Base-by-base conservation (phyloP, 2,888 invertebrate genomes). In the Carpatolechia fugitivella region DNA sequence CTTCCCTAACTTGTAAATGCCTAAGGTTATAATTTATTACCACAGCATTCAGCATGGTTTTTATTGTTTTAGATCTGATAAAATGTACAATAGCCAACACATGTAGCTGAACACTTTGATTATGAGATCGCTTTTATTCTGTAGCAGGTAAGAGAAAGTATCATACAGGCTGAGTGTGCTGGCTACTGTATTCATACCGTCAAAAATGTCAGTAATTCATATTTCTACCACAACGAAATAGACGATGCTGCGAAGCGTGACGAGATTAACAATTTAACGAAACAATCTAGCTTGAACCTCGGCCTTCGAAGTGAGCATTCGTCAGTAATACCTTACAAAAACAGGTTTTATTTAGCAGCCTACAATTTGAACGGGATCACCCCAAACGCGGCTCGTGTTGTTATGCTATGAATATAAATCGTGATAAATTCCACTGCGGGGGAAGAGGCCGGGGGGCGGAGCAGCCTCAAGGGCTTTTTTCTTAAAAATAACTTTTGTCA, bases 391-490 rank as follows among this genome's bases (percentile, higher is more conserved):
- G 79, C 80, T 85, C 82, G 84, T 88, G 89, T 87, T 89, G 86
- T 85, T 88, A 89, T 87, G 82, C 87, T 83, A 90, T 90, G 90
- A 90, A 90, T 90, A 90, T 91, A 92, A 92, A 91, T 92, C 90
- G 91, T 91, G 91, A 91, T 91, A 91, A 91, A 92, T 91, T 91
- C 90, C 87, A 82, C 79, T 76, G 76, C 62, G 57, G 62, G 69
- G 69, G 57, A 52, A 55, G 70, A 68, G 67, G 70, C 70, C 74
- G 72, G 63, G 72, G 70, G 68, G 69, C 63, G 71, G 71, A 64
- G 67, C 72, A 77, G 82, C 86, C 87, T 85, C 87, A 76, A 82
- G 90, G 89, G 90, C 82, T 85, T 88, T 86, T 88, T 90, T 89
- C 90, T 90, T 89, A 85, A 90, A 90, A 90, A 90, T 90, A 90